Evolutionary conservation across 2,113 vertebrate genomes (phyloP), one percentile per base, ranked within the genome.

Genomic region (Thinocorus orbignyianus): DNA sequence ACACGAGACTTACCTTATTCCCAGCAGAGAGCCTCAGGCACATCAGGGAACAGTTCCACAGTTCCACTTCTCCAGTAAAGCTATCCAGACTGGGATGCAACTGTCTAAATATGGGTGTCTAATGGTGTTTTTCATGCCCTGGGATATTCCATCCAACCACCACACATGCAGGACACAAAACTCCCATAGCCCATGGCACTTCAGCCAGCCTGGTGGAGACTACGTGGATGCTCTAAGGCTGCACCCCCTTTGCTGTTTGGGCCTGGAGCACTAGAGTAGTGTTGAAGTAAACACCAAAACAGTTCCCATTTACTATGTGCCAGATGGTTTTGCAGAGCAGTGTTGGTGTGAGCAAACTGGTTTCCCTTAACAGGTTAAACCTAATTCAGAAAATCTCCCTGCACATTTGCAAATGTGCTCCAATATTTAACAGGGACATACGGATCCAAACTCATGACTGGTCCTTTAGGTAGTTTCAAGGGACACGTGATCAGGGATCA

Each of bases 381-480:
- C 12, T 46, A 20, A 68, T 6, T 12, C 17, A 60, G 55, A 69
- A 83, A 58, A 1, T 13, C 10, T 13, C 15, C 19, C 17, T 41
- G 37, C 3, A 60, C 3, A 4, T 72, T 68, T 12, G 9, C 48
- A 72, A 28, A 25, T 55, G 15, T 54, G 13, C 35, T 91, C 44
- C 39, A 42, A 8, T 15, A 28, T 25, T 68, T 62, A 62, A 68
- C 5, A 83, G 49, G 7, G 54, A 48, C 6, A 5, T 60, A 55
- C 0, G 1, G 58, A 44, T 55, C 58, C 37, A 65, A 55, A 39
- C 1, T 17, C 39, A 24, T 8, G 24, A n/a, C 18, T 58, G n/a
- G 48, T 41, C 74, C 41, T 86, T 86, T 33, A 62, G 48, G 22
- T 6, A 15, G 13, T 76, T 88, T 71, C 61, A 65, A 81, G 46